Base-by-base conservation (phyloP, 1,140 invertebrate species). In the Caenorhabditis latens region DNA sequence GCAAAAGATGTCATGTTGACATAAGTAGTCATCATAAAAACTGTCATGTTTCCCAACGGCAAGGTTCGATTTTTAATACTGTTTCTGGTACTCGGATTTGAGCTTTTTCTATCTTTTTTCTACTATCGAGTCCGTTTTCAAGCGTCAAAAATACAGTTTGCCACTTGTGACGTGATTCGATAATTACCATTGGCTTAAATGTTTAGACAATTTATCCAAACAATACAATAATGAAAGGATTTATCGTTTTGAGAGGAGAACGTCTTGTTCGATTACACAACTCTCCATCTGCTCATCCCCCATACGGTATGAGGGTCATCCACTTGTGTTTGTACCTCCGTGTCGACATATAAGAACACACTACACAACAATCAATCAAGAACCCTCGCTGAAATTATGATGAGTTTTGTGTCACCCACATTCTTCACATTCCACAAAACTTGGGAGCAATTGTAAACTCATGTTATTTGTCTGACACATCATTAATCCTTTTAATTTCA, bases 401-500 rank as follows among this genome's bases (percentile, higher is more conserved):
- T 3, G 46, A 46, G 4, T 43, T 8, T 9, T 7, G 2, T 9
- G n/a, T 16, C 6, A 71, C 43, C 67, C 40, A 79, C 46, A 24
- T 79, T 79, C n/a, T 53, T 53, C n/a, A 43, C 50, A 79, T 79
- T 79, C 43, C 46, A 71, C 65, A 71, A 48, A 79, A 79, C 46
- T 48, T 24, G 46, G 53, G 71, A 24, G 2, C 61, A 79, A 53
- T 53, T 53, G 71, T 48, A 79, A 50, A 79, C 71, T 79, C 71
- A 50, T 79, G 71, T 79, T 79, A 46, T 71, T 71, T 71, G 42
- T 21, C 67, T 79, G 9, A 48, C 71, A 79, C 71, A 19, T 79
- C 40, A 79, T 79, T 79, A 79, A 79, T 79, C 71, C 71, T 24
- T 53, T 19, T 79, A 79, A 79, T 79, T 79, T 79, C 71, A 79